Base-by-base conservation (phyloP, 1,140 invertebrate genomes). In the Oncopodura yosiiana region DNA sequence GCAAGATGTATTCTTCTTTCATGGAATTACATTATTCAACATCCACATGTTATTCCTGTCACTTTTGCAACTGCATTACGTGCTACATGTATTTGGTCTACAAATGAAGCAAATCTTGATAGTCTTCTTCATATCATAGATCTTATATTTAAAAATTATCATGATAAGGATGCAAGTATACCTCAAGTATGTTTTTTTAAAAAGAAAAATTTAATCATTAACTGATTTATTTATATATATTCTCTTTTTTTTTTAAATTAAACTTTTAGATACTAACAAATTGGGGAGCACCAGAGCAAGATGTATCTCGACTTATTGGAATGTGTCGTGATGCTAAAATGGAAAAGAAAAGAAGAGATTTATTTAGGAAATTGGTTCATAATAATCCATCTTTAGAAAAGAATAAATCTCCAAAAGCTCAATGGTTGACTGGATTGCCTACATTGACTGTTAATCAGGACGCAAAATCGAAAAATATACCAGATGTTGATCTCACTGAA, bases 401-500 rank as follows among this genome's bases (percentile, higher is more conserved):
- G n/a, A 56, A 61, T 21, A 29, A 43, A 26, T 27, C 24, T 6
- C 53, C 53, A 18, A 56, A 55, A 30, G 34, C 49, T 18, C 53
- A 56, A 23, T 61, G 58, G 58, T 30, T 56, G 14, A 29, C 49
- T 34, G 24, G 37, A 12, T 39, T 61, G 26, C 58, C 58, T 1
- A 29, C 23, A 29, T 26, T 61, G 11, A 26, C 32, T n/a, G 34
- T 53, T 2, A 41, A 38, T 16, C 26, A 36, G 23, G 36, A 44
- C 6, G 53, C 49, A 21, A 24, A 36, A 23, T 18, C 26, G 0
- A 52, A 50, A 34, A 36, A 38, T 1, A 3, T 2, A 38, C 23
- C 52, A n/a, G 58, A 60, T 27, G 38, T 61, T 56, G 58, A 61
- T 61, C 53, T 61, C 49, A 56, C 27, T 14, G 58, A 61, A 49